phyloP scores from a whole-genome alignment of 1,140 invertebrate genomes.

The Steinernema khuongi region DNA sequence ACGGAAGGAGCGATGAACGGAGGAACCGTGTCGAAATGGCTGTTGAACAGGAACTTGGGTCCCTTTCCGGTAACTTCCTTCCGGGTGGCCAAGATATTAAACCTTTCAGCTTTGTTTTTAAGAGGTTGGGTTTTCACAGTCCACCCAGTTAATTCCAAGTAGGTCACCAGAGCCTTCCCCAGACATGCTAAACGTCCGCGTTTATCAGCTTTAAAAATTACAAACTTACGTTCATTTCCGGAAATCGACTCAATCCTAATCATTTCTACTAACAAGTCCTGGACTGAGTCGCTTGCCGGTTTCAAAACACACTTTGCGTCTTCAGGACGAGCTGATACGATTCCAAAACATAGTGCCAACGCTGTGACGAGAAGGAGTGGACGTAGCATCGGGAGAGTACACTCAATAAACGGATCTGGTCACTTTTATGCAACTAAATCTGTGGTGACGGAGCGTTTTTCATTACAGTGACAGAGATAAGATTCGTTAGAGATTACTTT shows the following conservation, averaged over 20 bases:
- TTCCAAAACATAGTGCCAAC: too few relatives aligned
- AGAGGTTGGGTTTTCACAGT: constrained; percentile 33
- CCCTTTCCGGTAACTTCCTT: constrained; percentile 19
- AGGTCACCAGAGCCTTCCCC: constrained; percentile 35
- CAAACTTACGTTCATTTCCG: constrained; percentile 44
- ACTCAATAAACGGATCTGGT: too few relatives aligned
- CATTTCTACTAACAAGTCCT: constrained; percentile 38
- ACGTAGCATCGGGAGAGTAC: too few relatives aligned
- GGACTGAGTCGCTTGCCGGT: not conserved
- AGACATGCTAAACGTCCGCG: constrained; percentile 20
- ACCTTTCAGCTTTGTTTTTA: constrained; percentile 20
- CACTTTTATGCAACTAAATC: too few relatives aligned
- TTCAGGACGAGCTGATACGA: too few relatives aligned
- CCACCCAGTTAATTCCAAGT: constrained; percentile 37
- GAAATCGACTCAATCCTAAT: constrained; percentile 50
- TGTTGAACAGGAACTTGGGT: constrained; percentile 41
- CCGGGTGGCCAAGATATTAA: constrained; percentile 39
- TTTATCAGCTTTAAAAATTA: too few relatives aligned
- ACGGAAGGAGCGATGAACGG: constrained; percentile 42
- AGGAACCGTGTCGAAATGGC: constrained; percentile 51
- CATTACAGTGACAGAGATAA: too few relatives aligned
- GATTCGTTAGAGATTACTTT: too few relatives aligned
- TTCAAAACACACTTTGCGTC: not conserved
- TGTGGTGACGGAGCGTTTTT: too few relatives aligned
- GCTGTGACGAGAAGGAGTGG: too few relatives aligned